Conservation (phyloP, 2,888 invertebrate genomes). For the Eupeodes luniger region DNA sequence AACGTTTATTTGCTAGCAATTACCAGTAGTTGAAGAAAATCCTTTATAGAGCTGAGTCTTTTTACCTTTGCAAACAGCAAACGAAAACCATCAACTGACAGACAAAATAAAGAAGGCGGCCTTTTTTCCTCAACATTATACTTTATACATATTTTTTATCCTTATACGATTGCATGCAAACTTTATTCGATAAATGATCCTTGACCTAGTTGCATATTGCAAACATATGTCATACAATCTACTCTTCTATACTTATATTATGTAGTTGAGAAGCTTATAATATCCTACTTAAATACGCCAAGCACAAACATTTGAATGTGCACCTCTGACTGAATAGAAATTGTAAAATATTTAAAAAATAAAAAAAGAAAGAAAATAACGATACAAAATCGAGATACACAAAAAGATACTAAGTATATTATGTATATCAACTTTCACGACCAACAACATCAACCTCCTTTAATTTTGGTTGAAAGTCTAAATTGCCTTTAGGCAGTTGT, state of each 20-base stretch:
- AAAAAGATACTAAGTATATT: constrained; percentile 41
- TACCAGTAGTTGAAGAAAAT: constrained; percentile 36
- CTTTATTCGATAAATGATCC: constrained; percentile 72
- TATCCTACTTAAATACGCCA: constrained; percentile 64
- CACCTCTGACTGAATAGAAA: constrained; percentile 34
- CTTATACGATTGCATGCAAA: constrained; percentile 60
- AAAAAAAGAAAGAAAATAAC: constrained; percentile 10
- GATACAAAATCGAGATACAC: constrained; percentile 51
- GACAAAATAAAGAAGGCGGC: constrained; percentile 16
- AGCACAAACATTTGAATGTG: constrained; percentile 62
- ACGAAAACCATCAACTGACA: not conserved
- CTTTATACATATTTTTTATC: constrained; percentile 15
- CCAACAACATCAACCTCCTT: constrained; percentile 33
- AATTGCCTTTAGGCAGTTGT: constrained; percentile 38
- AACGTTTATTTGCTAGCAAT: constrained; percentile 57
- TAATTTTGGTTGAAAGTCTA: constrained; percentile 52
- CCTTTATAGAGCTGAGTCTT: not conserved
- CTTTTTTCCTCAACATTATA: constrained; percentile 2
- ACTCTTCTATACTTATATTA: not conserved
- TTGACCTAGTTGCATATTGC: constrained; percentile 63
- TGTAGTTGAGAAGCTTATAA: constrained; percentile 51
- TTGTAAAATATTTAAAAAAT: constrained; percentile 32
- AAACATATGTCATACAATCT: constrained; percentile 39
- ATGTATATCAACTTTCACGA: not conserved
- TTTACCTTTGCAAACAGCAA: constrained; percentile 45